Base-by-base conservation (phyloP, 1,140 invertebrate species). In the Agrypnia vestita region DNA sequence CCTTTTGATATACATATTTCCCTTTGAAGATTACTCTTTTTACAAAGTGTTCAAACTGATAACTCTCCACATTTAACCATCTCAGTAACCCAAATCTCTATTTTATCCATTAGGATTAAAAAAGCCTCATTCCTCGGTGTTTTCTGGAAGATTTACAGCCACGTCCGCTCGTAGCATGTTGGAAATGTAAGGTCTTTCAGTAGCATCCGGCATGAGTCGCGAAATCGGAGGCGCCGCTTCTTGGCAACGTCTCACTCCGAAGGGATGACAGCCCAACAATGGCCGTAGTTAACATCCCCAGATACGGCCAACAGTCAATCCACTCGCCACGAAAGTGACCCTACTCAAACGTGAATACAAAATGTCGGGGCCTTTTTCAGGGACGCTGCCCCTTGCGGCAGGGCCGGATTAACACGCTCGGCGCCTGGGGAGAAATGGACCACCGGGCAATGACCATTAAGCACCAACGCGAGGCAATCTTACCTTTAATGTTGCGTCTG, bases 301-400 rank as follows among this genome's bases (percentile, higher is more conserved):
- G 61, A 44, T 25, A 43, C 61, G 61, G 61, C 61, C 61, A 64
- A 35, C 61, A 64, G 61, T 64, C 61, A 64, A 64, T 64, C 61
- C 61, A 64, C 25, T 64, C 17, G 55, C 61, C 61, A 15, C 61
- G 61, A 13, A n/a, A 64, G 61, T 43, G 61, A 64, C 61, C 61
- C 61, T 64, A 64, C 61, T 64, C 61, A 64, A 64, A 64, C 61
- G 61, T 44, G 61, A 64, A 64, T 64, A 64, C 61, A 64, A 64
- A 64, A 64, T 64, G 61, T 64, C 61, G 19, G 19, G 55, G 17
- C 55, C 61, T 64, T 64, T 64, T 64, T 51, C n/a, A 64, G 61
- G 61, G 61, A 64, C 25, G 35, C 49, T 15, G 49, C 49, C n/a
- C 11, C 11, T 13, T 15, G n/a, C 25, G 25, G 25, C 25, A 35